Evolutionary conservation across 2,888 invertebrate genomes (phyloP), one percentile per base, ranked within the genome.

Genomic region (Caenorhabditis imperialis): DNA sequence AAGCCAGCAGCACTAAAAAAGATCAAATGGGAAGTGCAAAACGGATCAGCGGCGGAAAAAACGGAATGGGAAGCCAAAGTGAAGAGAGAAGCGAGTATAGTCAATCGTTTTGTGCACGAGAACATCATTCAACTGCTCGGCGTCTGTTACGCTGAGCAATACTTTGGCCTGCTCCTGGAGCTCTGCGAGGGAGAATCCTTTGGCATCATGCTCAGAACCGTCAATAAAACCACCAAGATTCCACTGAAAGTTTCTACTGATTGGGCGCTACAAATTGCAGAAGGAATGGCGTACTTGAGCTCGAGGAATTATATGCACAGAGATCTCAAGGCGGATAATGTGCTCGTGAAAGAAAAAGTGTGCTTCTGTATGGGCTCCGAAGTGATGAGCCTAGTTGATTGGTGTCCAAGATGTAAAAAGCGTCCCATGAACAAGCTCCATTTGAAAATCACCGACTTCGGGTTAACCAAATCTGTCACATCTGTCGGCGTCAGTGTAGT

Each of bases 91-190:
- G 98, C 96, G 4, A 94, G 94, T 89, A 91, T 97, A 61, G 96
- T 97, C 89, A 96, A 95, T 93, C 91, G 96, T 83, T 90, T 98
- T 54, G 92, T 94, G 88, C 98, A 98, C 90, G 93, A 93, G 79
- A 97, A 98, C 90, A 96, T 98, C 89, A 96, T 98, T 86, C 93
- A 93, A 40, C 91, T 98, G 85, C 93, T 93, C 88, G 98, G 98
- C 51, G 94, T 97, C 7, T 97, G 96, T 88, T 93, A 94, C 1
- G 93, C 93, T 87, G 92, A 93, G 10, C 95, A 95, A 0, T 93
- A 93, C 84, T 95, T 93, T 88, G 95, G 95, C 88, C 93, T 99
- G 79, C 92, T 99, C 60, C 96, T 99, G 96, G 99, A 99, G 89
- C 97, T 92, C 89, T 99, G 98, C 89, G 95, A 95, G 3, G 94